Evolutionary conservation across 2,888 invertebrate species (phyloP).

Genomic region (Slavum lentiscoides): DNA sequence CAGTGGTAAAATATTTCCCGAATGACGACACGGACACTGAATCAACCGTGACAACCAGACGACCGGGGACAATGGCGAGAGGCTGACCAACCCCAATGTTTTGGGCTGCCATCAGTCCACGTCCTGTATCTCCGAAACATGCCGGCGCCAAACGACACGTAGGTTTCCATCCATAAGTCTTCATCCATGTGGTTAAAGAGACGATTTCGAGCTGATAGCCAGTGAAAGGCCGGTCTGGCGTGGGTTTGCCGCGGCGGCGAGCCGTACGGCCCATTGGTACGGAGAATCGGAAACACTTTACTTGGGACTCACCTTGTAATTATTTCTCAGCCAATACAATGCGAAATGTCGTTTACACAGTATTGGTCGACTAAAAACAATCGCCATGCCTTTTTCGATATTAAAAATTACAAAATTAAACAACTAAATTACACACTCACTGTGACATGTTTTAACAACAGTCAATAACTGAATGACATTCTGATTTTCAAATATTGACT

Average conservation of each 20-base stretch:
- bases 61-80: slow-evolving; percentile 56
- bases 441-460: neutral
- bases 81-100: slow-evolving; percentile 64
- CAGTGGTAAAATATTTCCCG: slow-evolving; percentile 56
- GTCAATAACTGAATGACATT: too few relatives aligned
- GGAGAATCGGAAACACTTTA: slow-evolving; percentile 46
- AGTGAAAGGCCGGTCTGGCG: slow-evolving; percentile 12
- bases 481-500: too few relatives aligned
- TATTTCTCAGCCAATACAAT: slow-evolving; percentile 29
- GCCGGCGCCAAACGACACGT: slow-evolving; percentile 65
- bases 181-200: slow-evolving; percentile 59
- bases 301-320: slow-evolving; percentile 46
- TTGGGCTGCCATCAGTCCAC: slow-evolving; percentile 72
- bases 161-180: slow-evolving; percentile 67
- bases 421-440: neutral
- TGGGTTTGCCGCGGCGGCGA: slow-evolving; percentile 19
- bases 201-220: slow-evolving; percentile 32
- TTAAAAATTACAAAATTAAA: neutral
- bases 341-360: slow-evolving; percentile 2
- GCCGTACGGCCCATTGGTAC: slow-evolving; percentile 48
- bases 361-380: slow-evolving; percentile 14
- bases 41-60: slow-evolving; percentile 57
- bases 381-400: slow-evolving; percentile 14
- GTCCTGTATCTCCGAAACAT: slow-evolving; percentile 70
- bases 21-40: slow-evolving; percentile 57